Percentiles rank a stretch among this genome's conserved stretches.
Evolutionary conservation across 2,113 vertebrate species (phyloP).

Genomic region (Tonatia bakeri): DNA sequence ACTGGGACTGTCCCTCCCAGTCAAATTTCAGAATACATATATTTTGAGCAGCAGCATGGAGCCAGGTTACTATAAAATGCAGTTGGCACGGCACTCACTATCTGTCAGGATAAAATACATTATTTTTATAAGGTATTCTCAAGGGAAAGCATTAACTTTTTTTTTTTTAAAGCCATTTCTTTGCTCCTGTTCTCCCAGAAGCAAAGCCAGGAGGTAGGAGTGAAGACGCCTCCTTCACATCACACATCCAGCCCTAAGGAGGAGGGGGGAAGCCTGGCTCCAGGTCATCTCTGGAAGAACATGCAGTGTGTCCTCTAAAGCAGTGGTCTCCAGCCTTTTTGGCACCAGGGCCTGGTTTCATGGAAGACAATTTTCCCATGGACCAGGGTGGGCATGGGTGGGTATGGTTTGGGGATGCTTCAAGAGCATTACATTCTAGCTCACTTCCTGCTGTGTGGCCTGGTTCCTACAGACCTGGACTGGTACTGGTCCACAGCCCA

Average conservation of each 20-base stretch:
- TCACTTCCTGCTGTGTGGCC: too few relatives aligned
- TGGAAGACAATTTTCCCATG: too few relatives aligned
- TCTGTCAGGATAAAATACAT: not conserved
- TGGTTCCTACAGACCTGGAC: too few relatives aligned
- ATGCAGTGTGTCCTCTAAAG: not conserved
- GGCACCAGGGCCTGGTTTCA: too few relatives aligned
- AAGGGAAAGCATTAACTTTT: not conserved
- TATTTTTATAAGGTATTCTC: slow-evolving; percentile 30
- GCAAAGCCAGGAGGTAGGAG: not conserved
- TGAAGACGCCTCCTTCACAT: not conserved
- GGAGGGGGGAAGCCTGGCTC: not conserved
- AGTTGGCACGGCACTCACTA: not conserved
- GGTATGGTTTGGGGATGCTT: too few relatives aligned
- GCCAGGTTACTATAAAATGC: not conserved
- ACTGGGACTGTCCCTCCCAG: not conserved
- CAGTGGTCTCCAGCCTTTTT: too few relatives aligned
- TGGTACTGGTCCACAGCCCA: too few relatives aligned
- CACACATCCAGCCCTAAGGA: not conserved
- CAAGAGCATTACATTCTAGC: too few relatives aligned
- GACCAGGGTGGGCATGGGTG: too few relatives aligned
- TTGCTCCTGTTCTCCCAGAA: slow-evolving; percentile 15
- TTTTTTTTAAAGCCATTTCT: not conserved
- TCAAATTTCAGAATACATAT: not conserved
- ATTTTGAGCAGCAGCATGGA: not conserved
- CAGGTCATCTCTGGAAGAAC: not conserved